Base-by-base conservation (phyloP, 2,888 invertebrate genomes). In the Eupithecia exiguata region DNA sequence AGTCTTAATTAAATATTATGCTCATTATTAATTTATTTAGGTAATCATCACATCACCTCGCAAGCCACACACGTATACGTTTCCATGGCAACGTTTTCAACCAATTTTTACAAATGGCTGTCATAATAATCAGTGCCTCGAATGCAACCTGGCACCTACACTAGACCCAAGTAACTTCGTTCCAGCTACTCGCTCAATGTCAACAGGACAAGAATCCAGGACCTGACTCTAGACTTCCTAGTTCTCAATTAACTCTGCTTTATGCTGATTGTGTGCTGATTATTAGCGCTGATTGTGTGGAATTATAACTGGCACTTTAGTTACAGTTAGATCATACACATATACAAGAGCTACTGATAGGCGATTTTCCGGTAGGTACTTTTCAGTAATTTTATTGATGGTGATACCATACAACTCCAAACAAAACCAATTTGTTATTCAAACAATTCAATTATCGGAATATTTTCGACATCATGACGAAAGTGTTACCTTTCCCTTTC, bases 401-500 rank as follows among this genome's bases (percentile, higher is more conserved):
- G 3, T 36, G 25, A 10, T 0, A 62, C 68, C 40, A 40, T 43
- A 18, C 43, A 43, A 43, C 18, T 38, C 46, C 30, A 70, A 69
- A 63, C 74, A 36, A 68, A 75, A 80, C 78, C 77, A 79, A 78
- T 73, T 75, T 74, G 68, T 76, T 74, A 77, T 77, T 76, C 76
- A 68, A 74, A 76, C 75, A 76, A 78, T 81, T 81, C 78, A 88
- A 87, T 88, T 88, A 87, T 85, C 75, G 84, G 81, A 84, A 81
- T 80, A 81, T 83, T 91, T 92, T 84, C 91, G 85, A 87, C 88
- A 89, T 79, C 73, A 84, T 91, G 90, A 87, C 89, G 84, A 86
- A 89, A 92, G 84, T 85, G 82, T 77, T 82, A 66, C 81, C 81
- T 80, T 83, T 89, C 87, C 87, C 89, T 78, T 81, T 92, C 87